Evolutionary conservation across 2,797 vertebrate genomes (phyloP), one percentile per base, ranked within the genome.

Genomic region (Poeciliopsis turneri): DNA sequence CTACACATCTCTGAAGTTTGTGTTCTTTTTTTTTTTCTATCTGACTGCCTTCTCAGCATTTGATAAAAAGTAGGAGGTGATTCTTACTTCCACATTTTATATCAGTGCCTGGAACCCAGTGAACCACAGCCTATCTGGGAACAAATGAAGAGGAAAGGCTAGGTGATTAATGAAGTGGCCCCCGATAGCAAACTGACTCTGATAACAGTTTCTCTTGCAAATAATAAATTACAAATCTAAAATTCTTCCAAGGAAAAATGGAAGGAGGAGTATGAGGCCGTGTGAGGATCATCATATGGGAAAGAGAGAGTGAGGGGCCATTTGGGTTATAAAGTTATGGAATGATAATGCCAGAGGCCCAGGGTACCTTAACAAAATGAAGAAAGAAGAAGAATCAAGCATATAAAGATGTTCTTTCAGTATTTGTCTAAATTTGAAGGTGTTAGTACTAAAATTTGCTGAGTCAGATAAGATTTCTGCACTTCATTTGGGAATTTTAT

Each of bases 141-240:
- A 95, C 91, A 96, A 95, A 96, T 95, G 94, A 95, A 94, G 90
- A 93, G 90, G 86, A 85, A 86, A 89, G 84, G 84, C 87, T 73
- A 15, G 16, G 93, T 96, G 96, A 96, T 96, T 96, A 96, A 96
- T 96, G 95, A 95, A 95, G 93, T 93, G 93, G 85, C 82, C 80
- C 84, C 84, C 88, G 94, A 96, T 94, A 95, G 95, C 90, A 94
- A 96, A 95, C 93, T 94, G 90, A 88, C 92, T 93, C 90, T 74
- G 94, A 96, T 96, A 96, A 95, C 93, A 86, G 92, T 93, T 94
- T 95, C 90, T 92, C 93, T 95, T 92, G 91, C 93, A 95, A 95
- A 96, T 95, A 95, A 95, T 95, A 96, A 95, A 96, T 95, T 95
- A 94, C 91, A 91, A 91, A 75, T 75, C 89, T 90, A 93, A 95